phyloP scores from a whole-genome alignment of 2,113 vertebrate genomes.

The Paradisaea rubra region DNA sequence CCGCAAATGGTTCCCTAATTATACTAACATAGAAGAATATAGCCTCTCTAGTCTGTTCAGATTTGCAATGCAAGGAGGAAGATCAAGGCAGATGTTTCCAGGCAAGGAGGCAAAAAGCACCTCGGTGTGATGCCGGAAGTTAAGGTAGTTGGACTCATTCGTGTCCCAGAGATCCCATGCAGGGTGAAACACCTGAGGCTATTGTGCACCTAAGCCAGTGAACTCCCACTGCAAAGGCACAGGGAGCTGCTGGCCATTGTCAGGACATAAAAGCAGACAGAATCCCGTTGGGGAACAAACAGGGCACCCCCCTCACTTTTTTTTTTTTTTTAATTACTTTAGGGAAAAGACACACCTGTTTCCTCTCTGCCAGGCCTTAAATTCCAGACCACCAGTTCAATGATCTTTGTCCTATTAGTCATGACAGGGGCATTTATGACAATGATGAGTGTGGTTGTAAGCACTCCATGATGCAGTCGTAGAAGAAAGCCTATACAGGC shows the following conservation, averaged over 20 bases:
- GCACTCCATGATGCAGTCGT: not conserved
- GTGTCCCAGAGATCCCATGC: not conserved
- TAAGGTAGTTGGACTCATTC: not conserved
- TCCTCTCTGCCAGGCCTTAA: not conserved
- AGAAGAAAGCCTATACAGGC: not conserved
- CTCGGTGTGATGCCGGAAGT: not conserved
- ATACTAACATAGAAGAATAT: not conserved
- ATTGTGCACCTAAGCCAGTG: not conserved
- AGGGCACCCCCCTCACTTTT: not conserved
- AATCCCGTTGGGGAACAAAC: not conserved
- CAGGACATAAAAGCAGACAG: not conserved
- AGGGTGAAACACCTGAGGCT: not conserved
- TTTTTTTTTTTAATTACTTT: not conserved
- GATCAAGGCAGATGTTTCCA: not conserved
- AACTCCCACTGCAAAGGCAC: not conserved
- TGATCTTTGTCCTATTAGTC: slow-evolving; percentile 2
- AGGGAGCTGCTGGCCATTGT: not conserved
- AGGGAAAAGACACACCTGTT: not conserved
- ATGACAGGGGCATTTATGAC: not conserved
- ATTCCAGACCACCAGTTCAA: not conserved
- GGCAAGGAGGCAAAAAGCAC: not conserved
- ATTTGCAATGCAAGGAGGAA: not conserved
- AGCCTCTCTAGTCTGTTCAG: not conserved
- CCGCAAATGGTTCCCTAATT: not conserved
- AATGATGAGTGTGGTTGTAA: not conserved